Evolutionary conservation across 2,797 vertebrate genomes (phyloP), one percentile per base, ranked within the genome.

Genomic region (Cichlasoma orientale): DNA sequence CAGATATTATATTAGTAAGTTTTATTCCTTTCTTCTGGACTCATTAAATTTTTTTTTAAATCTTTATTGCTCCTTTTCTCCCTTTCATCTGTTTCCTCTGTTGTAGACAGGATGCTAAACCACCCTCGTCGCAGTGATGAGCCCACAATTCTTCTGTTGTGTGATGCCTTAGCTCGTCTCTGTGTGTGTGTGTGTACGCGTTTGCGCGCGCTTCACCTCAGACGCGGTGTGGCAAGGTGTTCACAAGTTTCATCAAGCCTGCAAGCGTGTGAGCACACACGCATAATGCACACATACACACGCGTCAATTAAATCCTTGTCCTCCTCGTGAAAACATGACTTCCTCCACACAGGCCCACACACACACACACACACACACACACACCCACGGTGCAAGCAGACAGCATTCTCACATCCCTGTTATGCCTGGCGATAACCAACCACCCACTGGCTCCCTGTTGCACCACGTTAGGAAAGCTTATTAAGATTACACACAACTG

Each of bases 401-500:
- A 78, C 82, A 50, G 55, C 58, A 1, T 82, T 79, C 90, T 90
- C 88, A 82, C 86, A 74, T 84, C 68, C 72, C 80, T 88, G 66
- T 92, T 84, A 77, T 33, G 86, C 16, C 58, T n/a, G 72, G 71
- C 12, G 53, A 84, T 79, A 88, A 87, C 82, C 79, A 86, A n/a
- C 83, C 82, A 61, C 84, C 88, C 89, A 83, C 90, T 23, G 84
- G 59, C 80, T 89, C 77, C 85, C 75, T 44, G 61, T 76, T 82
- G 80, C 76, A 77, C 50, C 78, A 77, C 18, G 63, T 85, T 86
- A 79, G 72, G 44, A 75, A 79, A 79, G 86, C 88, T 91, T 88
- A 91, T 90, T 92, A 91, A 80, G 75, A 77, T 79, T 29, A 57
- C 59, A 74, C 71, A 87, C 80, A 54, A 33, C 47, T 38, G 56